These are phyloP conservation scores for Limnephilus auricula DNA, from an alignment of 2,888 invertebrate species.

Conservation along the genomic window DNA sequence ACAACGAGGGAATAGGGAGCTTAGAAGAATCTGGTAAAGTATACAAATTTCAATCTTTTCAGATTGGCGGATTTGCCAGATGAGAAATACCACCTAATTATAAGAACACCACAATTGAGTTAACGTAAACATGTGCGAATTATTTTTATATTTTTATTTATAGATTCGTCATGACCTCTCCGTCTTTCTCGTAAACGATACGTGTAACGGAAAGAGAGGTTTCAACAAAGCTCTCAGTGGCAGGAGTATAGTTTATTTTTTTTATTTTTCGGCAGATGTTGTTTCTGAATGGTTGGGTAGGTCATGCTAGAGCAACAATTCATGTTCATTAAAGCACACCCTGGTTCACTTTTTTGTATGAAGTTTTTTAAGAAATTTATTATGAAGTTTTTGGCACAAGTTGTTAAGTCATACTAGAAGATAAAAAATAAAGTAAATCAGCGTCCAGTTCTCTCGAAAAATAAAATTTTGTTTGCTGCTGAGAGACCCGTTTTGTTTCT, in stretches of 20 bases:
- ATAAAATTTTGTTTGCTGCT: too few species aligned
- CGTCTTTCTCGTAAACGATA: background rate
- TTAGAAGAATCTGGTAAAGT: background rate
- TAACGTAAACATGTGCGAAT: background rate
- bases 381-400: too few species aligned
- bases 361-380: too few species aligned
- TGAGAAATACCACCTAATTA: background rate
- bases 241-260: too few species aligned
- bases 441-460: too few species aligned
- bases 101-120: background rate
- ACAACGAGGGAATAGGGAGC: constrained; percentile 2
- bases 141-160: background rate
- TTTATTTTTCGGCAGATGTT: background rate
- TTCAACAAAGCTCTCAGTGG: background rate
- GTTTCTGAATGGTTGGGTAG: background rate
- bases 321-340: background rate
- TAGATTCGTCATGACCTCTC: background rate
- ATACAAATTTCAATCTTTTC: background rate
- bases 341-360: background rate
- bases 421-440: too few species aligned
- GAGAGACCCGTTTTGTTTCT: too few species aligned
- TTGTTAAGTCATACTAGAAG: too few species aligned
- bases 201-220: background rate
- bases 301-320: background rate
- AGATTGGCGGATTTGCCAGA: background rate